Conservation (phyloP, 2,888 invertebrate genomes). For the Beris chalybata region DNA sequence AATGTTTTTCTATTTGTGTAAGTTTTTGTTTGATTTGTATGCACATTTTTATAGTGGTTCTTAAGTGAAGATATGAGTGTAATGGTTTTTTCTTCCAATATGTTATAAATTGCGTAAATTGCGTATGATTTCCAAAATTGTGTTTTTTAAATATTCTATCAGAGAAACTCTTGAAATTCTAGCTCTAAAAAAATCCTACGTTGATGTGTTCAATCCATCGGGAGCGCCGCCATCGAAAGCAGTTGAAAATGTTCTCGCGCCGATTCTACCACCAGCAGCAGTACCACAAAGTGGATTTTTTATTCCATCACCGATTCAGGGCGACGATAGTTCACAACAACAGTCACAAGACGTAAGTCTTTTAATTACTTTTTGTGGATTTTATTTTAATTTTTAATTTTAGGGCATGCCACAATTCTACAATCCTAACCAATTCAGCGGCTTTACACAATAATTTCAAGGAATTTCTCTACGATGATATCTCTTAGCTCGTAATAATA, state of each 20-base stretch:
- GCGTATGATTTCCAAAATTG: no score
- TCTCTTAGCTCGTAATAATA: no score
- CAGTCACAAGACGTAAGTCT: constrained; percentile 41
- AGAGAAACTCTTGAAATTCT: constrained; percentile 42
- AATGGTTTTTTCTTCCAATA: no score
- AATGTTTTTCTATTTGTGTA: no score
- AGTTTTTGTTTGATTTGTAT: no score
- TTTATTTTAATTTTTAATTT: constrained; percentile 23
- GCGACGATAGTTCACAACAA: constrained; percentile 40
- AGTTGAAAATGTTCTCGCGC: constrained; percentile 53
- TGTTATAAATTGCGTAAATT: no score
- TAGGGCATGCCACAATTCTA: constrained; percentile 44
- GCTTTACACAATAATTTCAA: constrained; percentile 36
- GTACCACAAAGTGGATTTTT: constrained; percentile 54
- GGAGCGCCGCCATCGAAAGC: constrained; percentile 55
- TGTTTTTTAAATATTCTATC: no score
- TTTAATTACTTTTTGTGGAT: neutral
- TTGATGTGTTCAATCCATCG: constrained; percentile 83
- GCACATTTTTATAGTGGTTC: no score
- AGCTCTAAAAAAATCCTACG: constrained; percentile 85
- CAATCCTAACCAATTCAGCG: constrained; percentile 44
- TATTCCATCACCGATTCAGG: constrained; percentile 46
- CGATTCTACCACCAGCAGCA: constrained; percentile 51
- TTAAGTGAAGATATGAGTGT: no score
- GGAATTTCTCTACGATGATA: neutral